Base-by-base conservation (phyloP, 2,113 vertebrate species). In the Thunnus maccoyii region DNA sequence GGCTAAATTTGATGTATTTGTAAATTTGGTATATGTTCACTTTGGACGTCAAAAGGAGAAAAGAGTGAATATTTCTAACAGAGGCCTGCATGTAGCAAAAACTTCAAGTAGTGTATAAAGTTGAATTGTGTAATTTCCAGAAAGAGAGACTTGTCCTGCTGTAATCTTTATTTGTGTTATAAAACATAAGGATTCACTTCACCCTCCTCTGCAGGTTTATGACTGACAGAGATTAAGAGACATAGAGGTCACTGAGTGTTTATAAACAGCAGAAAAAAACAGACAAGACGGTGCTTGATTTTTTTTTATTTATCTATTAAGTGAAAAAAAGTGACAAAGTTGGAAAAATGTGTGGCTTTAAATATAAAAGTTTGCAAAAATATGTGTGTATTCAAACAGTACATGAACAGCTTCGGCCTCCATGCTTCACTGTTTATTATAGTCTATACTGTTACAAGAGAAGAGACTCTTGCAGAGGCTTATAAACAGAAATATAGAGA, bases 301-400 rank as follows among this genome's bases (percentile, higher is more conserved):
- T 72, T 88, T 85, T 89, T 85, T 63, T 87, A 66, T 88, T 91
- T 62, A 77, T 78, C 83, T 78, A 78, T 89, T 81, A 78, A 70
- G 92, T 95, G 92, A 84, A 93, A 93, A 92, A 93, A 93, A 90
- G 86, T 92, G 89, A 92, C 89, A 93, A 90, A 72, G 75, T 77
- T 89, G 64, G 48, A 91, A 93, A 91, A 77, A 58, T 47, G 5
- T 47, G 87, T 91, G 85, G 18, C 86, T 93, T 91, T 88, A 85
- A 88, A 93, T 93, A 92, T 89, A 93, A 92, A 93, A 86, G 58
- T 86, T 91, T 87, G 76, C 41, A 92, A 87, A 94, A 93, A 93
- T 87, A 86, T 72, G 71, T 69, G 86, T 89, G 46, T 90, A 66
- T 88, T 78, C 71, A 86, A 85, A 80, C 69, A 72, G 77, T 79